Conservation (phyloP, 2,888 invertebrate genomes). For the Rhagophthalmus giganteus region DNA sequence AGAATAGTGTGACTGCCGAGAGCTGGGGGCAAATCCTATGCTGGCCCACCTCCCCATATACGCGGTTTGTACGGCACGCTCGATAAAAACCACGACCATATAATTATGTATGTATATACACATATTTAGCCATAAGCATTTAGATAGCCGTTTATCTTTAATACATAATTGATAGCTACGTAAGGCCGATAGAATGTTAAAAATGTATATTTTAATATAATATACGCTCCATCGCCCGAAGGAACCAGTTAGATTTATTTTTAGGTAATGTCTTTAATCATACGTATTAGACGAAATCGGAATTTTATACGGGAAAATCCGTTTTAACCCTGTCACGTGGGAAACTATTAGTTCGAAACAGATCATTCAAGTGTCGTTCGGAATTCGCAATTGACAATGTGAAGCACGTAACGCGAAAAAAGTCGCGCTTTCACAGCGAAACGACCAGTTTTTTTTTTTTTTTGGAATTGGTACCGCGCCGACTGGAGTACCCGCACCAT, state of each 20-base stretch:
- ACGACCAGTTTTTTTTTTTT: slow-evolving; percentile 24
- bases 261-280: slow-evolving; percentile 30
- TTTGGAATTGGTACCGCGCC: slow-evolving; percentile 16
- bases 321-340: slow-evolving; percentile 7
- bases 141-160: slow-evolving; percentile 56
- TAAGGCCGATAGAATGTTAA: slow-evolving; percentile 55
- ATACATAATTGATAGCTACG: slow-evolving; percentile 58
- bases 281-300: slow-evolving; percentile 26
- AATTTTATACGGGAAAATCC: slow-evolving; percentile 22
- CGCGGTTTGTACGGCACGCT: slow-evolving; percentile 45
- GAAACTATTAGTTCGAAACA: neutral
- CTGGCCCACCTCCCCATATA: slow-evolving; percentile 37
- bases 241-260: slow-evolving; percentile 27
- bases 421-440: slow-evolving; percentile 16
- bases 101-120: slow-evolving; percentile 58
- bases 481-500: slow-evolving; percentile 14
- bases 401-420: too few species aligned
- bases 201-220: slow-evolving; percentile 53
- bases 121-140: slow-evolving; percentile 58
- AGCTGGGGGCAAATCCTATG: slow-evolving; percentile 43
- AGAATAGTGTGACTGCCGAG: slow-evolving; percentile 50
- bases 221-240: slow-evolving; percentile 25
- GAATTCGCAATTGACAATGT: too few species aligned
- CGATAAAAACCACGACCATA: slow-evolving; percentile 54
- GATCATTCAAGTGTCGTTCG: too few species aligned